Percentiles rank a stretch among this genome's conserved stretches.
These are phyloP conservation scores for Hylaeus volcanicus DNA, from an alignment of 1,140 invertebrate species.

Conservation along the genomic window DNA sequence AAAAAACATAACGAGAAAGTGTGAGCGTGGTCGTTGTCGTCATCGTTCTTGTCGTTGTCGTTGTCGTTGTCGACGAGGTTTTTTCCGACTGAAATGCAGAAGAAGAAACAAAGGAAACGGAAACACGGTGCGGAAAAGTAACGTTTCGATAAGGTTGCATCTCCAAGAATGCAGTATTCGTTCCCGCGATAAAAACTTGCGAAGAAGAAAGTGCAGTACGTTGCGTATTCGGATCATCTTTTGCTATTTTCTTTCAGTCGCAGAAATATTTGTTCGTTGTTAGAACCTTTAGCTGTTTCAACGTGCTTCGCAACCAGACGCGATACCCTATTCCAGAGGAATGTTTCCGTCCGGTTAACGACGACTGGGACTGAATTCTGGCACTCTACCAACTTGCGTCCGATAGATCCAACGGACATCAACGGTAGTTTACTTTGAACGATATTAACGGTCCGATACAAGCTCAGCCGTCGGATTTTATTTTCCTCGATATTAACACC, in stretches of 20 bases:
- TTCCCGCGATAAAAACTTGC: not conserved
- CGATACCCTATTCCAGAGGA: not conserved
- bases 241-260: not conserved
- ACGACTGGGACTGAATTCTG: not conserved
- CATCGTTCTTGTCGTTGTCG: too few relatives aligned
- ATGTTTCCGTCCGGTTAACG: not conserved
- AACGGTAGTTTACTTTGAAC: slow-evolving; percentile 24
- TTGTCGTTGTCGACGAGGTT: too few relatives aligned
- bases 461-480: not conserved
- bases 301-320: not conserved
- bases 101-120: too few relatives aligned
- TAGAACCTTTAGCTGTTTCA: not conserved
- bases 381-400: not conserved
- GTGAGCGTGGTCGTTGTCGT: too few relatives aligned
- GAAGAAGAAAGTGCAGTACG: not conserved
- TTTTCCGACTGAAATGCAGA: too few relatives aligned
- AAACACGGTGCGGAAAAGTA: not conserved
- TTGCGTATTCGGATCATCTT: not conserved
- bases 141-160: not conserved
- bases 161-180: not conserved
- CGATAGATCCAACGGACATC: slow-evolving; percentile 2
- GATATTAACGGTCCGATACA: slow-evolving; percentile 6
- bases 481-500: not conserved
- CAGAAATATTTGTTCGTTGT: not conserved
- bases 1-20: too few relatives aligned